Percentiles rank a stretch among this genome's conserved stretches.
phyloP scores from a whole-genome alignment of 64 coral and sea anemone species.

The Montipora capricornis region DNA sequence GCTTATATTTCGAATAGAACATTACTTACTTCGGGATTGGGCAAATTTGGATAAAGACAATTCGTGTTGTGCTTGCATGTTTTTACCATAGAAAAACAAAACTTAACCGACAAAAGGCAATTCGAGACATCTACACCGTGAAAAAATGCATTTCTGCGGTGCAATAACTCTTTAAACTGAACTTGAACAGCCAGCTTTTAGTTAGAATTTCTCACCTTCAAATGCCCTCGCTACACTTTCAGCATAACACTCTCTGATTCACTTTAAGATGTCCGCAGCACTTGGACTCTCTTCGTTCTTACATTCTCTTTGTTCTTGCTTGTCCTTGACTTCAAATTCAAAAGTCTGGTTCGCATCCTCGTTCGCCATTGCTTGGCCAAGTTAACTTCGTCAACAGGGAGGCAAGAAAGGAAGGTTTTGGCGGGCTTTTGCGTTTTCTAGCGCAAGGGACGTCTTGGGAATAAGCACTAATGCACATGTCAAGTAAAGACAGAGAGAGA shows the following conservation, averaged over 20 bases:
- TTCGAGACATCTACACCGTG: neutral
- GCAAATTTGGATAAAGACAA: neutral
- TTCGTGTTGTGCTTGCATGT: constrained; percentile 6
- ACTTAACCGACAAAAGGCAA: constrained; percentile 1
- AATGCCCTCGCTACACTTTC: neutral
- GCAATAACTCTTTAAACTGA: neutral
- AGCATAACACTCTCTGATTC: neutral
- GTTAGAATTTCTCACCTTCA: constrained; percentile 7
- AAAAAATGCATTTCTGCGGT: neutral
- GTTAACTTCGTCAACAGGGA: too few relatives aligned
- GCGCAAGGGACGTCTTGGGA: too few relatives aligned
- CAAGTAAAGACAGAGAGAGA: too few relatives aligned
- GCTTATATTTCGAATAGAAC: too few relatives aligned
- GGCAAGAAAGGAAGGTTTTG: neutral
- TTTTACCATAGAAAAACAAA: neutral
- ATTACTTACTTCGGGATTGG: too few relatives aligned
- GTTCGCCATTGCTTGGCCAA: neutral
- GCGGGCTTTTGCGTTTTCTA: neutral
- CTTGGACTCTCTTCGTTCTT: neutral
- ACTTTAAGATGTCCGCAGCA: neutral
- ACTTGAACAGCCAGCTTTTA: neutral
- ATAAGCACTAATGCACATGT: too few relatives aligned
- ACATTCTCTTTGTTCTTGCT: constrained; percentile 1
- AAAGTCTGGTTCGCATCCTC: neutral
- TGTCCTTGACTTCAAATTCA: neutral